These are phyloP conservation scores for Luehdorfia chinensis DNA, from an alignment of 1,140 invertebrate genomes.

Conservation along the genomic window DNA sequence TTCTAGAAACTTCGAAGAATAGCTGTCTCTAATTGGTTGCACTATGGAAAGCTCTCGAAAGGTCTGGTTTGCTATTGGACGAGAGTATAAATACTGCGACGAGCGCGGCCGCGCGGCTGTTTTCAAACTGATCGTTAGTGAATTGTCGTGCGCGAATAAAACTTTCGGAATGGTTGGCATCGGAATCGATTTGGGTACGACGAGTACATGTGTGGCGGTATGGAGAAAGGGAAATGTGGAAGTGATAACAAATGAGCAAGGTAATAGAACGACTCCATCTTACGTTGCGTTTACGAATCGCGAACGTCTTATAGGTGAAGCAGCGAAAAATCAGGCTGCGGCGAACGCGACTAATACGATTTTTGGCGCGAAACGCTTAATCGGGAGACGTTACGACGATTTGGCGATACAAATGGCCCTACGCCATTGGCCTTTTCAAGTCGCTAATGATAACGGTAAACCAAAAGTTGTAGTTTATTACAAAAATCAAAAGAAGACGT, in stretches of 20 bases:
- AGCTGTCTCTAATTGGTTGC: slow-evolving; percentile 41
- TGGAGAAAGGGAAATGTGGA: slow-evolving; percentile 87
- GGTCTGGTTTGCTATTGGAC: slow-evolving; percentile 38
- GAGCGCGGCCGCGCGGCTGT: slow-evolving; percentile 22
- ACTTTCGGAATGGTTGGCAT: slow-evolving; percentile 72
- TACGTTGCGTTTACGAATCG: slow-evolving; percentile 79
- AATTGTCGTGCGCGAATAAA: background rate
- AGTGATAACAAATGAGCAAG: slow-evolving; percentile 93
- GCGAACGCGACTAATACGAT: slow-evolving; percentile 51
- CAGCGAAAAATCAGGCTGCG: slow-evolving; percentile 67
- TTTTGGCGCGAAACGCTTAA: slow-evolving; percentile 51
- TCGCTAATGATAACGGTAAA: slow-evolving; percentile 80
- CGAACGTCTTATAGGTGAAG: slow-evolving; percentile 84
- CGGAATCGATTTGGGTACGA: slow-evolving; percentile 84
- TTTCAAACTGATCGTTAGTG: slow-evolving; percentile 15
- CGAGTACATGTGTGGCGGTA: slow-evolving; percentile 84
- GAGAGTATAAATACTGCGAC: slow-evolving; percentile 40
- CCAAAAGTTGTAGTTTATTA: slow-evolving; percentile 78
- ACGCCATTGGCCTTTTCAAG: slow-evolving; percentile 82
- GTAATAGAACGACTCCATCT: slow-evolving; percentile 86
- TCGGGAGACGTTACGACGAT: slow-evolving; percentile 49
- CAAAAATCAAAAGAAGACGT: slow-evolving; percentile 77
- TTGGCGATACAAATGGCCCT: slow-evolving; percentile 79
- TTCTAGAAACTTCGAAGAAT: slow-evolving; percentile 39
- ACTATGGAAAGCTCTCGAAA: slow-evolving; percentile 29